Percentiles rank a stretch among this genome's conserved stretches.
These are phyloP conservation scores for Lypha dubia DNA, from an alignment of 2,888 invertebrate species.

Conservation along the genomic window DNA sequence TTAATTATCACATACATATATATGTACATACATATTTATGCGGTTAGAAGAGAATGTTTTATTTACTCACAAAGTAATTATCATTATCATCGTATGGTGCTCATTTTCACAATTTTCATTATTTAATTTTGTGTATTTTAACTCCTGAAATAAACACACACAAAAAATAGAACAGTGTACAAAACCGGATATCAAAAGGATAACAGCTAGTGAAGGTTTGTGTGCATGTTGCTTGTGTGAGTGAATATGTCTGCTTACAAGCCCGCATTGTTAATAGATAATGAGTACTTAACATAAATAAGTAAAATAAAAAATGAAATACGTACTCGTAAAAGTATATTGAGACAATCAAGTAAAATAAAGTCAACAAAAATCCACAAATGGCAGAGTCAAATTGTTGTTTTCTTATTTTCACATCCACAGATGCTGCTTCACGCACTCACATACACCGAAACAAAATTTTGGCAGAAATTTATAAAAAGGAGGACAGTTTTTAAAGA, in stretches of 20 bases:
- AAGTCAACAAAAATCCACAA: constrained; percentile 77
- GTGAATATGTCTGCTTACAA: background rate
- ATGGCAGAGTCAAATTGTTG: constrained; percentile 78
- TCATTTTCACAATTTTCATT: constrained; percentile 31
- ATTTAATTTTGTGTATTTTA: constrained; percentile 31
- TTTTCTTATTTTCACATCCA: constrained; percentile 47
- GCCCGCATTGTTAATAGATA: constrained; percentile 69
- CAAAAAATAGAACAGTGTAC: constrained; percentile 3
- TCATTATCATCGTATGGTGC: constrained; percentile 53
- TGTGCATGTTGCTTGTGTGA: background rate
- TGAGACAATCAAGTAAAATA: constrained; percentile 60
- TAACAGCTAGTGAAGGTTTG: constrained; percentile 16
- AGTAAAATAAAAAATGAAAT: constrained; percentile 39
- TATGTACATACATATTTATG: constrained; percentile 82
- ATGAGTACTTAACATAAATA: constrained; percentile 47
- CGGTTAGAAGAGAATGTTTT: constrained; percentile 82
- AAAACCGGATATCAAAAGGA: constrained; percentile 37
- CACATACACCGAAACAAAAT: background rate
- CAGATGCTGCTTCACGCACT: background rate
- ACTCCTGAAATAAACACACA: background rate
- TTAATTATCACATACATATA: constrained; percentile 81
- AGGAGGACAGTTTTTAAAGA: constrained; percentile 15
- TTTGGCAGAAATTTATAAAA: background rate
- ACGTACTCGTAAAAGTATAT: constrained; percentile 50
- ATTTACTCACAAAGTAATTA: constrained; percentile 76